A percentile compares a stretch with the other conserved stretches of the same genome.
These are phyloP conservation scores for Lutraria rhynchaena DNA, from an alignment of 1,140 invertebrate species.

Conservation along the genomic window DNA sequence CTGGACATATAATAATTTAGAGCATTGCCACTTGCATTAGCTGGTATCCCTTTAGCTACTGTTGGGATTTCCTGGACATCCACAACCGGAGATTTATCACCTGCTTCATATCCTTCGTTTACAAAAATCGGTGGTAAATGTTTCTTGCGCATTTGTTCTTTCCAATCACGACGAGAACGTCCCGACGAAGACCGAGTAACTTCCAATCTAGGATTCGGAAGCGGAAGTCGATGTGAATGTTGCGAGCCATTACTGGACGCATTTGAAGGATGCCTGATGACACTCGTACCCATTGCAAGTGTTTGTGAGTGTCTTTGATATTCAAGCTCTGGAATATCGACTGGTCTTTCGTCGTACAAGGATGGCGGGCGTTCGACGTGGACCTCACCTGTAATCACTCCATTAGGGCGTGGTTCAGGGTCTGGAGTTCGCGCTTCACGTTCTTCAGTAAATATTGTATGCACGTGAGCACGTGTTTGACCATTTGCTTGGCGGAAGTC, in stretches of 20 bases:
- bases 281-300: neutral
- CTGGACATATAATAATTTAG: conserved; percentile 65
- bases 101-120: conserved; percentile 62
- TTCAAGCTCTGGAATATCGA: conserved; percentile 23
- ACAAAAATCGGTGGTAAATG: conserved; percentile 68
- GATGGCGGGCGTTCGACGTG: conserved; percentile 41
- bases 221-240: neutral
- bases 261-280: neutral
- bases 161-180: conserved; percentile 61
- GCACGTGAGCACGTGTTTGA: conserved; percentile 10
- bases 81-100: conserved; percentile 1
- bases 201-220: neutral
- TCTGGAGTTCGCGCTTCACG: neutral
- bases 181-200: conserved; percentile 56
- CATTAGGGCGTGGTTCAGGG: conserved; percentile 17
- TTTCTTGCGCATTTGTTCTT: conserved; percentile 68
- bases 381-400: conserved; percentile 29
- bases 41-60: neutral
- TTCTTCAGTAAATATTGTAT: conserved; percentile 17
- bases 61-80: neutral
- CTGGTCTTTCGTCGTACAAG: conserved; percentile 43
- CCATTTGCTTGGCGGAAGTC: conserved; percentile 18
- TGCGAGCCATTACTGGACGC: neutral
- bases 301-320: neutral
- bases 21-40: conserved; percentile 23